Conservation (phyloP, 1,140 invertebrate species). For the Mactra quadrangularis region DNA sequence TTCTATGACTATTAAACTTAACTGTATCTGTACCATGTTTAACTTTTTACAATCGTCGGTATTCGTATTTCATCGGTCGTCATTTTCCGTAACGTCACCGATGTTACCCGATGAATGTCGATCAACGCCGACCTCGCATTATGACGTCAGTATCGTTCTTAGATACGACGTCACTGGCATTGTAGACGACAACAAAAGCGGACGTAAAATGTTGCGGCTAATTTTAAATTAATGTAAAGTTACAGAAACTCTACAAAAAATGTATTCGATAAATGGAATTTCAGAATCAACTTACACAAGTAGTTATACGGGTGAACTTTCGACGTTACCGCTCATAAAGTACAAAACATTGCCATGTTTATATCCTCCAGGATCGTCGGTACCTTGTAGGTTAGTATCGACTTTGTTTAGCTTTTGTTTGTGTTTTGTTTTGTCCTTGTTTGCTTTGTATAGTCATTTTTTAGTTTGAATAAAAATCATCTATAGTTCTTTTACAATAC, state of each 20-base stretch:
- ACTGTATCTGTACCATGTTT: too few species aligned
- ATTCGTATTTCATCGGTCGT: too few species aligned
- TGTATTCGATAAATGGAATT: slow-evolving; percentile 11
- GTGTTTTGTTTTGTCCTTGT: neutral
- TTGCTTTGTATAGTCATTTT: neutral
- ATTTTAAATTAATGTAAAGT: neutral
- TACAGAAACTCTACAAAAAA: neutral
- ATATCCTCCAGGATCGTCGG: neutral
- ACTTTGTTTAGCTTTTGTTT: neutral
- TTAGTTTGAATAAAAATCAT: neutral
- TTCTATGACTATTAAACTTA: too few species aligned
- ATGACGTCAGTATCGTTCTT: too few species aligned
- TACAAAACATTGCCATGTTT: slow-evolving; percentile 45
- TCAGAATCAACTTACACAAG: slow-evolving; percentile 45
- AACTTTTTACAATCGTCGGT: too few species aligned
- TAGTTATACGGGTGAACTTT: slow-evolving; percentile 27
- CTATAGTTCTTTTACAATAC: too few species aligned
- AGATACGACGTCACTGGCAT: too few species aligned
- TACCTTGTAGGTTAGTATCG: slow-evolving; percentile 15
- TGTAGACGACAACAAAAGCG: too few species aligned
- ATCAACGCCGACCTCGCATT: too few species aligned
- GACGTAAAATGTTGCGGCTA: too few species aligned
- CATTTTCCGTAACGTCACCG: too few species aligned
- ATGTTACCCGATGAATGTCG: too few species aligned
- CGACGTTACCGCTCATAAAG: slow-evolving; percentile 8